Base-by-base conservation (phyloP, 2,888 invertebrate species). In the Oxyteleia sp. region DNA sequence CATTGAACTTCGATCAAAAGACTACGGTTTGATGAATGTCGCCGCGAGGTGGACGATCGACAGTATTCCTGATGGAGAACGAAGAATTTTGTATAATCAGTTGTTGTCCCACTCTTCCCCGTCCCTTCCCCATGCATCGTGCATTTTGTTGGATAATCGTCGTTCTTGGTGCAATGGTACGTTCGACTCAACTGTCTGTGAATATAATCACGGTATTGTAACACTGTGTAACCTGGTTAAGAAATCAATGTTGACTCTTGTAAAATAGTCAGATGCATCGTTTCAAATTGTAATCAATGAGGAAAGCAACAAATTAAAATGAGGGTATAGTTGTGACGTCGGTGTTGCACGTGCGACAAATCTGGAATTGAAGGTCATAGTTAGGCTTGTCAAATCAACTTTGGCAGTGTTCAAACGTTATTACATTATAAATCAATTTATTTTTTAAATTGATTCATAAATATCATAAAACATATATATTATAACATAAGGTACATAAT, bases 201-300 rank as follows among this genome's bases (percentile, higher is more conserved):
- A 51, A 57, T 20, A 15, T 15, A 5, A 32, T 35, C 49, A 53
- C 23, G 41, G 26, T 20, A 61, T 59, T 71, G 72, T 72, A 69
- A 55, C 43, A 18, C 29, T 51, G 45, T 69, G 45, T 78, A 55
- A 38, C 16, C 26, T 13, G 15, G 38, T 69, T 69, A 63, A 55
- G 18, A 47, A 59, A 49, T 63, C 45, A 53, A 78, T 78, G 63
- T 63, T 69, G 63, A 64, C 78, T 79, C 57, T 76, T 76, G 71
- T 79, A 71, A 69, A 79, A 71, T 69, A 53, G 63, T 47, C 59
- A 49, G 38, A 61, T 10, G 45, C 61, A 45, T 63, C 55, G 59
- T 61, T 68, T 55, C 26, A 20, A 63, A 45, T 38, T 51, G 35
- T 78, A 61, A 61, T 13, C 68, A 18, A 11, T 57, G 45, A 75